phyloP scores from a whole-genome alignment of 2,113 vertebrate genomes.

The Coryphaenoides rupestris region DNA sequence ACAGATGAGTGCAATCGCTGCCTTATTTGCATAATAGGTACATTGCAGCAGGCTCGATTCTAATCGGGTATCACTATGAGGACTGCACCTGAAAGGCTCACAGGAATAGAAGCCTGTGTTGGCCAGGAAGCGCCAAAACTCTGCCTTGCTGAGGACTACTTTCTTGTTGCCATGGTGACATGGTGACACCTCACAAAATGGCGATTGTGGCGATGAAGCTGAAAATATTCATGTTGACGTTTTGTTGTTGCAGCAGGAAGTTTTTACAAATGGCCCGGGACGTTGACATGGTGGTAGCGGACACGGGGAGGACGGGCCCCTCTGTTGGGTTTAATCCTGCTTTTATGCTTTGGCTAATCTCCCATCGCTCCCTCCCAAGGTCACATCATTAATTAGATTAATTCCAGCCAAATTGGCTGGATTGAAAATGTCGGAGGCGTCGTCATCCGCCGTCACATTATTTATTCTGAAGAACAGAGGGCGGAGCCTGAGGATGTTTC shows the following conservation, averaged over 20 bases:
- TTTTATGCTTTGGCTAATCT: too few relatives aligned
- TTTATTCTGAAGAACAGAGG: too few relatives aligned
- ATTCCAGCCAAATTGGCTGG: too few relatives aligned
- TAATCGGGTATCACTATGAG: not conserved
- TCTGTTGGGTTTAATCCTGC: too few relatives aligned
- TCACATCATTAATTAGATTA: too few relatives aligned
- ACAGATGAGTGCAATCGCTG: constrained; percentile 13
- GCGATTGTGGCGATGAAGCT: not conserved
- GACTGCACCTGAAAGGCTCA: constrained; percentile 83
- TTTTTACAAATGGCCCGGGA: too few relatives aligned
- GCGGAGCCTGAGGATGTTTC: too few relatives aligned
- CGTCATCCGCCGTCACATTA: too few relatives aligned
- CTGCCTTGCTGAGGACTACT: constrained; percentile 76
- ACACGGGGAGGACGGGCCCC: too few relatives aligned
- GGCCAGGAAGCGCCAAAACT: constrained; percentile 73
- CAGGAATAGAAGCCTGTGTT: constrained; percentile 71
- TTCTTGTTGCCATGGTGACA: constrained; percentile 77
- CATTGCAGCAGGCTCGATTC: not conserved
- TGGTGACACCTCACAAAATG: constrained; percentile 45
- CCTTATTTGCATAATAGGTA: not conserved
- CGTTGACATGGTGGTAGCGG: not conserved
- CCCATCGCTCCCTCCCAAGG: too few relatives aligned
- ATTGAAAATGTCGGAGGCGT: too few relatives aligned
- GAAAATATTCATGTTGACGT: not conserved
- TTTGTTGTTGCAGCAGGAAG: not conserved